Percentiles rank a stretch among this genome's conserved stretches.
Conservation (phyloP, 2,113 vertebrate genomes). For the Spea multiplicata region DNA sequence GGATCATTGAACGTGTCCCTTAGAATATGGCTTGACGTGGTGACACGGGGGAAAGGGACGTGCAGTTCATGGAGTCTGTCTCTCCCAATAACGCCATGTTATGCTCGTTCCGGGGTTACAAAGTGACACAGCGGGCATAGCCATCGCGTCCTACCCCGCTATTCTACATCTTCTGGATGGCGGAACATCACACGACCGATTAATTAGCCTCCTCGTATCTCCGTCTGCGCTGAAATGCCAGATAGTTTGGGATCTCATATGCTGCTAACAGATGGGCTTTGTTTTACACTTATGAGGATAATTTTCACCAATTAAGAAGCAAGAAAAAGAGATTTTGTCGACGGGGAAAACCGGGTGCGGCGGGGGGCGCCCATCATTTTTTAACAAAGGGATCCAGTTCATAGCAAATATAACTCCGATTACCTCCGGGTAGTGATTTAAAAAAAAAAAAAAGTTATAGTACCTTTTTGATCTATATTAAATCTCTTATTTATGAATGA, state of each 20-base stretch:
- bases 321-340: not conserved
- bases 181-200: not conserved
- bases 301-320: not conserved
- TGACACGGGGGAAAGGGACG: not conserved
- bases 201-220: not conserved
- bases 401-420: no score
- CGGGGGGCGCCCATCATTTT: no score
- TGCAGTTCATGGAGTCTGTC: not conserved
- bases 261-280: conserved; percentile 16
- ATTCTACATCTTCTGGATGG: not conserved
- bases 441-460: no score
- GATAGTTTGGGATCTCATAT: conserved; percentile 17
- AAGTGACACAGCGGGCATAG: not conserved
- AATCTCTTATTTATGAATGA: no score
- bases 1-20: conserved; percentile 22
- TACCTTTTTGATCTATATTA: no score
- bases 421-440: no score
- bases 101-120: not conserved
- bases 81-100: not conserved
- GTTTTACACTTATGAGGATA: not conserved
- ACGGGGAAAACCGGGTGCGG: not conserved
- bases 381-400: no score
- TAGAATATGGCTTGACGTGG: not conserved
- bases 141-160: not conserved
- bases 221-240: conserved; percentile 6